phyloP scores from a whole-genome alignment of 1,140 invertebrate genomes.

The Drosophila ogumai region DNA sequence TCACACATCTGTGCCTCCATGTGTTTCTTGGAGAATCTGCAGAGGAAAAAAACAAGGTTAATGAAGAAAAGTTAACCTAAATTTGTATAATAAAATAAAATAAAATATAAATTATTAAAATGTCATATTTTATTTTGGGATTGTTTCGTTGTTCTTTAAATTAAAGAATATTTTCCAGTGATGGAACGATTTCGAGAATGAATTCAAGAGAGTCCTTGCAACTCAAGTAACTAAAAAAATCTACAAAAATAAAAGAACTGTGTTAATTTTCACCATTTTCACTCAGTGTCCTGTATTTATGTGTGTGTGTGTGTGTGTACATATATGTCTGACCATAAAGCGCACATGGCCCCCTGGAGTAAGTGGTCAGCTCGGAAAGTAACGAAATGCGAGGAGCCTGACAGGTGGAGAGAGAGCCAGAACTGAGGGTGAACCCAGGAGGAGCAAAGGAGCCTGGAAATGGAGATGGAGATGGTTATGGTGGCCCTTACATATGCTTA shows the following conservation, averaged over 20 bases:
- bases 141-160: too few relatives aligned
- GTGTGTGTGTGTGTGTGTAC: constrained; percentile 4
- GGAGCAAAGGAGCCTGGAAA: not conserved
- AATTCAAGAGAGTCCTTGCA: too few relatives aligned
- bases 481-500: constrained; percentile 16
- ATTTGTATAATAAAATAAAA: too few relatives aligned
- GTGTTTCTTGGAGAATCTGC: not conserved
- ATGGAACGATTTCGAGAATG: too few relatives aligned
- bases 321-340: constrained; percentile 44
- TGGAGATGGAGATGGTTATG: not conserved
- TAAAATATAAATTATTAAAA: too few relatives aligned
- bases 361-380: constrained; percentile 44
- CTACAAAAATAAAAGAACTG: too few relatives aligned
- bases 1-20: constrained; percentile 25
- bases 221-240: too few relatives aligned
- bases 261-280: not conserved
- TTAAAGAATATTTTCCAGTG: too few relatives aligned
- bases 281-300: constrained; percentile 13
- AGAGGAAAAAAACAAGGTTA: not conserved
- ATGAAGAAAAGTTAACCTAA: too few relatives aligned
- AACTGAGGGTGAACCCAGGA: too few relatives aligned
- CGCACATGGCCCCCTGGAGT: constrained; percentile 58
- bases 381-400: constrained; percentile 24
- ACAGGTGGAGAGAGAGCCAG: constrained; percentile 38
- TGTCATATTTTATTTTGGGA: too few relatives aligned